A percentile compares a stretch with the other conserved stretches of the same genome.
phyloP scores from a whole-genome alignment of 2,888 invertebrate genomes.

The Clepsis dumicolana region DNA sequence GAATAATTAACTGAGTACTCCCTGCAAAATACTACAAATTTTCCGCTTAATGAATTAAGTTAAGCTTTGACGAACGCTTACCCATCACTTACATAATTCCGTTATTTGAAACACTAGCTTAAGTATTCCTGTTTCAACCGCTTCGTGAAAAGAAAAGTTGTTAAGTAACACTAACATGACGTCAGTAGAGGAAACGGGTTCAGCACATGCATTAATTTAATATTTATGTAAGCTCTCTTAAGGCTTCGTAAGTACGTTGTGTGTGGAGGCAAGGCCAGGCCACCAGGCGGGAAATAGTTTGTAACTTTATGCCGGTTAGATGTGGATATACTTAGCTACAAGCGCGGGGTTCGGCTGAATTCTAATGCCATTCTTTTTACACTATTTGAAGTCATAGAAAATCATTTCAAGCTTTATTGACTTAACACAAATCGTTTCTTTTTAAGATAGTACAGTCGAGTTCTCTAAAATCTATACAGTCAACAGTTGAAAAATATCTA shows the following conservation, averaged over 20 bases:
- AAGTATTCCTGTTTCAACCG: conserved; percentile 6
- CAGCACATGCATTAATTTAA: conserved; percentile 49
- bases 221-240: conserved; percentile 51
- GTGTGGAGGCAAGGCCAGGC: conserved; percentile 48
- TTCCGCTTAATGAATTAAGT: conserved; percentile 13
- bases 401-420: conserved; percentile 15
- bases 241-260: conserved; percentile 55
- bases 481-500: too few relatives aligned
- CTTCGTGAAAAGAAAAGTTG: conserved; percentile 13
- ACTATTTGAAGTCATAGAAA: conserved; percentile 11
- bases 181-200: conserved; percentile 43
- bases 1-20: conserved; percentile 8
- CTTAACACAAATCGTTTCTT: conserved; percentile 4
- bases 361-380: conserved; percentile 8
- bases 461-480: too few relatives aligned
- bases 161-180: conserved; percentile 16
- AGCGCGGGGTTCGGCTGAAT: neutral
- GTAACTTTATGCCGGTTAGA: conserved; percentile 18
- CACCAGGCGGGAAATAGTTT: conserved; percentile 37
- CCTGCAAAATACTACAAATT: conserved; percentile 15
- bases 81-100: conserved; percentile 5
- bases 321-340: conserved; percentile 26
- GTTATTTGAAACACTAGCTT: conserved; percentile 19
- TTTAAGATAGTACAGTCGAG: neutral
- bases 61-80: conserved; percentile 28